Conservation (phyloP, 2,113 vertebrate species). For the Tinamus guttatus region DNA sequence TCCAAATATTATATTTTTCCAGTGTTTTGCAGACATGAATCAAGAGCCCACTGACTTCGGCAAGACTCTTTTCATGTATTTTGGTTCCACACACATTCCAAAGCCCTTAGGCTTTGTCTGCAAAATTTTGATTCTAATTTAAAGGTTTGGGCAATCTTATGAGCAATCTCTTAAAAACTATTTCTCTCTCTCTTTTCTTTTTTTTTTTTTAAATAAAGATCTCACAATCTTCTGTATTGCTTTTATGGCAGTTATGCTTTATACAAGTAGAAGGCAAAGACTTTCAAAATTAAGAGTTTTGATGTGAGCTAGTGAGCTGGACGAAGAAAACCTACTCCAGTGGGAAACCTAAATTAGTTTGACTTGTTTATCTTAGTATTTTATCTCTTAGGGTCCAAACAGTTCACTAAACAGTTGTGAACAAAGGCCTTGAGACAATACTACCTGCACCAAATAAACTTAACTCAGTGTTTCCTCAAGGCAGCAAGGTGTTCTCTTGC, state of each 20-base stretch:
- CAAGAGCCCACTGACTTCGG: neutral
- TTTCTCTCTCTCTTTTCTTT: neutral
- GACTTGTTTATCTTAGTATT: neutral
- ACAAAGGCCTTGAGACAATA: constrained; percentile 46
- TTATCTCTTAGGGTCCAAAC: neutral
- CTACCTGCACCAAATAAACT: constrained; percentile 36
- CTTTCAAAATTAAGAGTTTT: neutral
- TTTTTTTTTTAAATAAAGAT: neutral
- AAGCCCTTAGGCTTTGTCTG: neutral
- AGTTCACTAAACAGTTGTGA: neutral
- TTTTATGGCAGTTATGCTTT: neutral
- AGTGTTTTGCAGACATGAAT: neutral
- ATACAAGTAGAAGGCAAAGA: neutral
- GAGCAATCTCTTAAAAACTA: neutral
- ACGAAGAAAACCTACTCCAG: neutral
- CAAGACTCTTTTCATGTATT: neutral
- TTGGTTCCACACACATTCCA: neutral
- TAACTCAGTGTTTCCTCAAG: constrained; percentile 26
- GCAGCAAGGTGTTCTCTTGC: constrained; percentile 20
- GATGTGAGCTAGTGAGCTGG: neutral
- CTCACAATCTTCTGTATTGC: neutral
- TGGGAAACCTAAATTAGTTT: neutral
- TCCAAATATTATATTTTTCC: neutral
- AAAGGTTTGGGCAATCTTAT: constrained; percentile 8
- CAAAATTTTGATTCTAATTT: neutral